Conservation (phyloP, 2,888 invertebrate genomes). For the Pantelozetes paolii region DNA sequence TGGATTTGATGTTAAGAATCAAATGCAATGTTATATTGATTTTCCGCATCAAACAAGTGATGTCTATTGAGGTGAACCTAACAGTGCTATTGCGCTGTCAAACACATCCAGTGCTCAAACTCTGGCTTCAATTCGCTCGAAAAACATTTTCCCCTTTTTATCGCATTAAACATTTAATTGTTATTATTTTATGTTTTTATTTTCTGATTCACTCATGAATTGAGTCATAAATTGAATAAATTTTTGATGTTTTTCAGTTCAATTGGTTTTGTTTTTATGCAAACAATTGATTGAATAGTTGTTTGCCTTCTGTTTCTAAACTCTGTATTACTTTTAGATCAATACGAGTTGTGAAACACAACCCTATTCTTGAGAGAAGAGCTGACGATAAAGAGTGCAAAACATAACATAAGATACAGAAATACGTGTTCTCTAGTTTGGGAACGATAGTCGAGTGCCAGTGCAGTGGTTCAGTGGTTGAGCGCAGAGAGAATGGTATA, state of each 20-base stretch:
- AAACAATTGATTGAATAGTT: neutral
- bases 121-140: neutral
- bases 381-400: conserved; percentile 17
- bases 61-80: conserved; percentile 23
- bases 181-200: neutral
- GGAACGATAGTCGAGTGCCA: conserved; percentile 11
- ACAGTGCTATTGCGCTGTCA: conserved; percentile 12
- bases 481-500: neutral
- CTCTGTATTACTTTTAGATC: conserved; percentile 29
- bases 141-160: conserved; percentile 1
- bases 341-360: conserved; percentile 32
- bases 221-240: neutral
- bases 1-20: conserved; percentile 11
- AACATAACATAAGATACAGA: neutral
- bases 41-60: conserved; percentile 34
- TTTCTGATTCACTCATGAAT: neutral
- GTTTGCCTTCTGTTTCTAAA: conserved; percentile 8
- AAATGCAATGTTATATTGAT: conserved; percentile 23
- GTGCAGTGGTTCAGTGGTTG: conserved; percentile 10
- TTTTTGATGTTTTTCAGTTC: neutral
- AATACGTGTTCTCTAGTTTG: neutral
- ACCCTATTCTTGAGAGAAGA: conserved; percentile 21
- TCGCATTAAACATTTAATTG: neutral
- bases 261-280: neutral
- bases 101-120: neutral